A percentile compares a stretch with the other conserved stretches of the same genome.
These are phyloP conservation scores for Macropus fuliginosus DNA, from an alignment of 2,797 vertebrate species.

Conservation along the genomic window DNA sequence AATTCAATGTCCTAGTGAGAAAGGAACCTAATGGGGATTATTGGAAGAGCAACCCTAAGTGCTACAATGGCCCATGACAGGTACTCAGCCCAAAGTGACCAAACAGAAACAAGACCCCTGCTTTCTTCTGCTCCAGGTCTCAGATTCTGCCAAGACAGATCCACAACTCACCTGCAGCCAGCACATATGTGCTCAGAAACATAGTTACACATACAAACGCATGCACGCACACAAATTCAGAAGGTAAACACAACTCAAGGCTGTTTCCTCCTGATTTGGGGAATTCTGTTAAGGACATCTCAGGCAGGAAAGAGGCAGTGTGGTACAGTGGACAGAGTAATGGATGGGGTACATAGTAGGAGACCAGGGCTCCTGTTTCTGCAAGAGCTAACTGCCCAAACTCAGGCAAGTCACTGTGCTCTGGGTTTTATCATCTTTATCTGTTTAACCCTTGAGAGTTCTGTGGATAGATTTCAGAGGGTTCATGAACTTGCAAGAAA, in stretches of 20 bases:
- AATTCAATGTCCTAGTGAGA: not conserved
- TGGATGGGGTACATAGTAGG: not conserved
- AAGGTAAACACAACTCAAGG: not conserved
- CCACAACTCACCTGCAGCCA: not conserved
- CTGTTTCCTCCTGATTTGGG: not conserved
- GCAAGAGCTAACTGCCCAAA: not conserved
- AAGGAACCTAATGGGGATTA: not conserved
- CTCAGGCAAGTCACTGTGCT: not conserved
- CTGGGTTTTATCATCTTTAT: not conserved
- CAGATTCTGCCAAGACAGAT: not conserved
- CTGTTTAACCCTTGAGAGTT: not conserved
- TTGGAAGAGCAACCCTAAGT: accelerated
- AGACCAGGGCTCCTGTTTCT: not conserved
- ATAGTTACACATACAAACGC: not conserved
- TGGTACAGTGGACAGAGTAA: not conserved
- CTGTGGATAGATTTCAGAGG: not conserved
- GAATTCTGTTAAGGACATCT: not conserved
- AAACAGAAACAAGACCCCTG: not conserved
- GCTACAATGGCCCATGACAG: not conserved
- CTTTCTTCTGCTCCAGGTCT: not conserved
- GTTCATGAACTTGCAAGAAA: not conserved
- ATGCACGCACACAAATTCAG: not conserved
- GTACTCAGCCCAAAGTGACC: accelerated
- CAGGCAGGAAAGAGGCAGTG: not conserved
- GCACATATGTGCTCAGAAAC: not conserved